Percentiles rank a stretch among this genome's conserved stretches.
phyloP scores from a whole-genome alignment of 2,797 vertebrate species.

The Sebastes hubbsi region DNA sequence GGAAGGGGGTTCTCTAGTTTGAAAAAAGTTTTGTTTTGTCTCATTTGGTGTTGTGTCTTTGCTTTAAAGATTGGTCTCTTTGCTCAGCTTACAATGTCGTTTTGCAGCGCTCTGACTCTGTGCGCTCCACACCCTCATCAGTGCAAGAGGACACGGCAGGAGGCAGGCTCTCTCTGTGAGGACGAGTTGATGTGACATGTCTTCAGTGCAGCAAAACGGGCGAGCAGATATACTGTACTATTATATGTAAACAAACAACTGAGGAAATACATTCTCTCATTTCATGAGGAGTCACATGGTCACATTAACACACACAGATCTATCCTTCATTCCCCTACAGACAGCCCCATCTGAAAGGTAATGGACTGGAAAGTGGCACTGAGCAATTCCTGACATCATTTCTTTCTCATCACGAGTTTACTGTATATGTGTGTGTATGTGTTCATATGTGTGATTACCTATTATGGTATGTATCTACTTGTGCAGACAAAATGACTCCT shows the following conservation, averaged over 20 bases:
- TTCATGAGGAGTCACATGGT: conserved; percentile 26
- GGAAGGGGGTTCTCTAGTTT: not conserved
- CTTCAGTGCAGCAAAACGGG: conserved; percentile 19
- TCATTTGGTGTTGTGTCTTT: not conserved
- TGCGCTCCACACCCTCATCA: not conserved
- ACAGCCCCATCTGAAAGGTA: conserved; percentile 40
- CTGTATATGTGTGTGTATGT: not conserved
- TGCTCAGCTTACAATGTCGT: not conserved
- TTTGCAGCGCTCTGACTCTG: not conserved
- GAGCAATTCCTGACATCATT: conserved; percentile 47
- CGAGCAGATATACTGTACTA: conserved; percentile 20
- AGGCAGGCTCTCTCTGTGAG: conserved; percentile 1
- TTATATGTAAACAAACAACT: conserved; percentile 45
- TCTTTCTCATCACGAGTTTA: not conserved
- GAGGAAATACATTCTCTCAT: conserved; percentile 20
- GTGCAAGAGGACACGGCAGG: not conserved
- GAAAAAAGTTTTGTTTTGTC: not conserved
- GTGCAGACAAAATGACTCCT: not conserved
- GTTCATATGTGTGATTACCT: not conserved
- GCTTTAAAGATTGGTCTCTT: not conserved
- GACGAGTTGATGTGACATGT: conserved; percentile 24
- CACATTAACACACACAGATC: conserved; percentile 23
- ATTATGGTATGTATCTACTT: not conserved
- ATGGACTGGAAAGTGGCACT: conserved; percentile 61
- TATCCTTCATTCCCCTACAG: conserved; percentile 31